Conservation (phyloP, 2,888 invertebrate species). For the Pollenia angustigena region DNA sequence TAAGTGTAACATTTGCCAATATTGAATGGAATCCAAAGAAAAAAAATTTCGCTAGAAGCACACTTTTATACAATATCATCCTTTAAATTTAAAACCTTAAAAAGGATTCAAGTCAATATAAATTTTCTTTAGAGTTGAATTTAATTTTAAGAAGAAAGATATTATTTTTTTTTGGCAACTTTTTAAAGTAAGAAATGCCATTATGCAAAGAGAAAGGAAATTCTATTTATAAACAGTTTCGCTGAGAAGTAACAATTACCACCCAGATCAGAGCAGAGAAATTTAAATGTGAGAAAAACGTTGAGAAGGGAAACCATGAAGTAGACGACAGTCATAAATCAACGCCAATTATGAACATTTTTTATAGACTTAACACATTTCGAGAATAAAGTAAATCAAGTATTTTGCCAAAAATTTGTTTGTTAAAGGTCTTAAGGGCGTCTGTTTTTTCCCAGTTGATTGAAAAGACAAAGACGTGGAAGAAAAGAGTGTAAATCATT, state of each 20-base stretch:
- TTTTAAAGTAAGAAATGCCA: too few species aligned
- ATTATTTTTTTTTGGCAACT: constrained; percentile 47
- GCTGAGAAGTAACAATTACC: constrained; percentile 17
- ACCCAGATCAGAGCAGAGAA: constrained; percentile 6
- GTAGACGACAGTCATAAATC: constrained; percentile 64
- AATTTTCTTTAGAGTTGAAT: too few species aligned
- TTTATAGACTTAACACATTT: constrained; percentile 68
- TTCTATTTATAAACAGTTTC: neutral
- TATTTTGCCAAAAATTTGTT: constrained; percentile 35
- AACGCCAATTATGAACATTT: constrained; percentile 64
- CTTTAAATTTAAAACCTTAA: too few species aligned
- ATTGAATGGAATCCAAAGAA: too few species aligned
- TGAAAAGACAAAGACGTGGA: too few species aligned
- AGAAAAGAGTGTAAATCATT: too few species aligned
- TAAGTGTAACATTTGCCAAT: too few species aligned
- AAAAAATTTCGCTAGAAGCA: too few species aligned
- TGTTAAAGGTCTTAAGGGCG: neutral
- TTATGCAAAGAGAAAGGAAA: too few species aligned
- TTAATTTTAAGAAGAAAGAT: constrained; percentile 1
- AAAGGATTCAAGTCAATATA: too few species aligned
- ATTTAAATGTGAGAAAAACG: constrained; percentile 3
- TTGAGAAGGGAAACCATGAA: neutral
- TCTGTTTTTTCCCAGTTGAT: too few species aligned
- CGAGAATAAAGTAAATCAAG: constrained; percentile 36
- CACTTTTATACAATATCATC: too few species aligned